Evolutionary conservation across 2,888 invertebrate species (phyloP).

Genomic region (Sturmia bella): DNA sequence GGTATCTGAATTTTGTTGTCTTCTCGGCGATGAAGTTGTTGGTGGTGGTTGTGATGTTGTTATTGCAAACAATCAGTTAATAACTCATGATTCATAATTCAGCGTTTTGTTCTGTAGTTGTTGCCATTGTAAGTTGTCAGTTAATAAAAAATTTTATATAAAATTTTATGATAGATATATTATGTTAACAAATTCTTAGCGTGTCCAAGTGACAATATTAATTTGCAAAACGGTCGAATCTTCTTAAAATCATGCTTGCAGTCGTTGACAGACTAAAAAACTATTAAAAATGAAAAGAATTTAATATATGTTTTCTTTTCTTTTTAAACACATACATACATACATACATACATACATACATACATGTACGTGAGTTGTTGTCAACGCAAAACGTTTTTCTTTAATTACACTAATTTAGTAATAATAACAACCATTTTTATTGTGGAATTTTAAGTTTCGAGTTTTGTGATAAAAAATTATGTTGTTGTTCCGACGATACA

Average conservation of each 20-base stretch:
- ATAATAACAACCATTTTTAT: constrained; percentile 47
- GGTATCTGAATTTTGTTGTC: constrained; percentile 16
- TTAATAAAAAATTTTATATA: constrained; percentile 73
- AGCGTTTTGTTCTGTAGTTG: constrained; percentile 4
- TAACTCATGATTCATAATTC: constrained; percentile 76
- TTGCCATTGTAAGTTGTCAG: constrained; percentile 70
- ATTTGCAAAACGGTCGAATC: constrained; percentile 74
- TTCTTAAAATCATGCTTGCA: constrained; percentile 50
- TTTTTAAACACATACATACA: too few species aligned
- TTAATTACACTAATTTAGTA: constrained; percentile 57
- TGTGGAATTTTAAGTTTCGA: constrained; percentile 17
- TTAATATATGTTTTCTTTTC: neutral
- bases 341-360: too few species aligned
- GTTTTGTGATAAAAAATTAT: too few species aligned
- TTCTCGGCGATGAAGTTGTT: neutral
- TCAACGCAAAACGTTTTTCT: constrained; percentile 19
- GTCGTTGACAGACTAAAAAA: neutral
- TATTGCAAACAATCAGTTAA: constrained; percentile 75
- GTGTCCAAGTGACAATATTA: constrained; percentile 80
- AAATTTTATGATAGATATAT: constrained; percentile 79
- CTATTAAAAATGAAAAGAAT: too few species aligned
- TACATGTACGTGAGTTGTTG: constrained; percentile 15
- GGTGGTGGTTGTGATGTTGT: constrained; percentile 14
- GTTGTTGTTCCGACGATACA: too few species aligned
- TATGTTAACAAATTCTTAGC: constrained; percentile 80